Conservation (phyloP, 2,797 vertebrate species). For the Squalus acanthias region DNA sequence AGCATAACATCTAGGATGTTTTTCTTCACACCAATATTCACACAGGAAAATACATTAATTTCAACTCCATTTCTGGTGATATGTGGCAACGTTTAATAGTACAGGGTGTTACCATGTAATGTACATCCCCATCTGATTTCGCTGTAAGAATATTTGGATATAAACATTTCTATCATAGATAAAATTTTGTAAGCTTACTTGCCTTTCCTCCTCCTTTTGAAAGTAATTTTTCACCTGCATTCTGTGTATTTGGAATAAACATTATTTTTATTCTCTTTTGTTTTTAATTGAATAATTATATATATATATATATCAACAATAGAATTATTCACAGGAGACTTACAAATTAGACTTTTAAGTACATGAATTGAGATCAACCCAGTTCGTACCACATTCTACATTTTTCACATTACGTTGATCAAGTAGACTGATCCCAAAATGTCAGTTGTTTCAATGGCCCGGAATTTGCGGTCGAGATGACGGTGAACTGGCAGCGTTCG, state of each 20-base stretch:
- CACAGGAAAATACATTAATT: not conserved
- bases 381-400: not conserved
- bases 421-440: not conserved
- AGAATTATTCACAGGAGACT: not conserved
- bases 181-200: not conserved
- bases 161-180: not conserved
- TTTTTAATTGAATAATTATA: not conserved
- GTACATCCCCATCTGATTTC: not conserved
- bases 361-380: not conserved
- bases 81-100: not conserved
- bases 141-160: not conserved
- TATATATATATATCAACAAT: not conserved
- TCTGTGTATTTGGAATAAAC: not conserved
- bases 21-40: slow-evolving; percentile 3
- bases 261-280: not conserved
- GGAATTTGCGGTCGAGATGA: too few relatives aligned
- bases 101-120: not conserved
- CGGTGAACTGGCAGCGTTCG: too few relatives aligned
- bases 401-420: not conserved
- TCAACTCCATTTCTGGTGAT: not conserved
- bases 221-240: not conserved
- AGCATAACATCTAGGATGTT: not conserved
- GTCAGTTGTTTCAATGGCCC: not conserved
- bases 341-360: not conserved
- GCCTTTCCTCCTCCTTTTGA: not conserved